Base-by-base conservation (phyloP, 2,888 invertebrate species). In the Cenopis cana region DNA sequence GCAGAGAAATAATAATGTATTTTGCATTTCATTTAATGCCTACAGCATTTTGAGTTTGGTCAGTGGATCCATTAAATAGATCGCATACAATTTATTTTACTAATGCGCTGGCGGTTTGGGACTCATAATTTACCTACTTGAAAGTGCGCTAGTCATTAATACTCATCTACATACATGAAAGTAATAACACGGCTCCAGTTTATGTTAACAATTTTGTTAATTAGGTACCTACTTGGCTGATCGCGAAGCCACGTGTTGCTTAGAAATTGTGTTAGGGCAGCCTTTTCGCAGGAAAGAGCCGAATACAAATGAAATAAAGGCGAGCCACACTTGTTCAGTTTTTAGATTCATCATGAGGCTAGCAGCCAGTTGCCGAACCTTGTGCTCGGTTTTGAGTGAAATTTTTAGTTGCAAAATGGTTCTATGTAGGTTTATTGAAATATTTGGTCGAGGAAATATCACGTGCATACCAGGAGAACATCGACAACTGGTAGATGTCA, bases 51-150 rank as follows among this genome's bases (percentile, higher is more conserved):
- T 66, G 54, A 3, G 36, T 66, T 60, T 20, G 66, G 70, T 55
- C 55, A 66, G 60, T 36, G 18, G n/a, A 71, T 61, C 66, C 71
- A 71, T 71, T 67, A 67, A 71, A 61, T 55, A 61, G 36, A 71
- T 71, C 29, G 61, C 61, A 67, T 61, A 61, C 61, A 61, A 71
- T 71, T 71, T 71, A 71, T 71, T 71, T 65, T 41, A 66, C 71
- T 67, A 61, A 67, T 61, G 71, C 54, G 61, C 60, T 18, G 24
- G 61, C 38, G 61, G 71, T 61, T 61, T 61, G 71, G 71, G 67
- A 61, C 67, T 55, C 71, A 71, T 67, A 71, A 61, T 67, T 71
- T 64, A 54, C 38, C 60, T 56, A 70, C 59, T 65, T 66, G 24
- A 29, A 56, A 71, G 61, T 49, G 46, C 55, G 65, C 52, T 41